Evolutionary conservation across 1,140 invertebrate species (phyloP).

Genomic region (Drosophila insularis): DNA sequence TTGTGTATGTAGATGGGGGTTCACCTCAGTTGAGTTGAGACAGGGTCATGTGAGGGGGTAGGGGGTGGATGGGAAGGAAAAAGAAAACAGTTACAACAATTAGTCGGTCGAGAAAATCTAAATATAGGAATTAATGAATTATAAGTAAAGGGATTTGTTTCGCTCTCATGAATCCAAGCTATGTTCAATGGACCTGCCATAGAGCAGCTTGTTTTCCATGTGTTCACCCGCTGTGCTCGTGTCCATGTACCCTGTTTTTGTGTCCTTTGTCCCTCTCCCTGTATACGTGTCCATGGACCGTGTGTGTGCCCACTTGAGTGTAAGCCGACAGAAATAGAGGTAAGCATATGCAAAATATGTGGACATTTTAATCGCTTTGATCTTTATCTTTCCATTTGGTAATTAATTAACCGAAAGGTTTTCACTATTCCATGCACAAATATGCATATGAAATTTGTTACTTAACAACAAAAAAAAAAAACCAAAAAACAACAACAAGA

Average conservation of each 20-base stretch:
- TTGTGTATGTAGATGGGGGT: background rate
- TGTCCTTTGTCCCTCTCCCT: background rate
- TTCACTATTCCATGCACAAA: slow-evolving; percentile 40
- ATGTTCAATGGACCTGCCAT: slow-evolving; percentile 7
- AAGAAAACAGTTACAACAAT: background rate
- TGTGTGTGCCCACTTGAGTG: slow-evolving; percentile 63
- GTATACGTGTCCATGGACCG: slow-evolving; percentile 4
- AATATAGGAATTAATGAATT: slow-evolving; percentile 79
- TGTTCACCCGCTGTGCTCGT: slow-evolving; percentile 18
- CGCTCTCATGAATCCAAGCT: slow-evolving; percentile 62
- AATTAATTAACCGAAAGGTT: slow-evolving; percentile 75
- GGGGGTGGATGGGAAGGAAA: background rate
- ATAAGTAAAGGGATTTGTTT: slow-evolving; percentile 73
- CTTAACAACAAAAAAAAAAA: background rate
- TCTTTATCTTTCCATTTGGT: slow-evolving; percentile 61
- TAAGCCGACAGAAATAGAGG: slow-evolving; percentile 68
- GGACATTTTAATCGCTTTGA: slow-evolving; percentile 65
- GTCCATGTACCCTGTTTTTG: too few species aligned
- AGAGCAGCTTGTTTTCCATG: slow-evolving; percentile 31
- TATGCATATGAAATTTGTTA: slow-evolving; percentile 43
- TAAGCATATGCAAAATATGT: slow-evolving; percentile 37
- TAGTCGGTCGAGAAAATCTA: slow-evolving; percentile 54
- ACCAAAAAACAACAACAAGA: background rate
- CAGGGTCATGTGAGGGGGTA: background rate
- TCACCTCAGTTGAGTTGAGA: slow-evolving; percentile 1